Percentiles rank a stretch among this genome's conserved stretches.
Conservation (phyloP, 2,113 vertebrate genomes). For the Cheilinus undulatus region DNA sequence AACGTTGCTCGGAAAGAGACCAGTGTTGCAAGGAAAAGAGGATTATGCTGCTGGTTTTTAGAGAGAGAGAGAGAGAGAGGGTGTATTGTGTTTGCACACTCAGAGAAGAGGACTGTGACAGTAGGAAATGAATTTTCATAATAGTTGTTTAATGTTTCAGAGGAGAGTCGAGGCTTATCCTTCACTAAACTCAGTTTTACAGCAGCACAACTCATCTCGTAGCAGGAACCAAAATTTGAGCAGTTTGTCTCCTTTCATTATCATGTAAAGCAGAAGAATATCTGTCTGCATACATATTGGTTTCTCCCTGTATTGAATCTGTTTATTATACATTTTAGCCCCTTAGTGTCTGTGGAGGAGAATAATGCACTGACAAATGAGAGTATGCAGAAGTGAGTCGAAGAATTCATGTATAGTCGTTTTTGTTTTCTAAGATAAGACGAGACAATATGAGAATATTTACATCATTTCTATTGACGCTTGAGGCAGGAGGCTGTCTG, state of each 20-base stretch:
- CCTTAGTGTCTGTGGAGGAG: not conserved
- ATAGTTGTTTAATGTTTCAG: conserved; percentile 16
- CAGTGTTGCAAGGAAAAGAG: conserved; percentile 43
- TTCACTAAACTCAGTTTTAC: not conserved
- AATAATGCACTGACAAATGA: too few species aligned
- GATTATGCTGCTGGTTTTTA: conserved; percentile 31
- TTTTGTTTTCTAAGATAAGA: too few species aligned
- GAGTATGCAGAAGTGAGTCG: too few species aligned
- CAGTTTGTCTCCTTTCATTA: not conserved
- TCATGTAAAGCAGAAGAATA: not conserved
- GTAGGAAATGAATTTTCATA: conserved; percentile 12
- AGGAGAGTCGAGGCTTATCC: not conserved
- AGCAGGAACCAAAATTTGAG: not conserved
- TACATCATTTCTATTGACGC: too few species aligned
- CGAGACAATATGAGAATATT: too few species aligned
- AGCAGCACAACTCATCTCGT: not conserved
- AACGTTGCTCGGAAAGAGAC: conserved; percentile 26
- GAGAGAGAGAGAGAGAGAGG: not conserved
- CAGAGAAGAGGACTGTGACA: not conserved
- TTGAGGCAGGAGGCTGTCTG: too few species aligned
- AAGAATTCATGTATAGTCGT: too few species aligned
- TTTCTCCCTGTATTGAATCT: not conserved
- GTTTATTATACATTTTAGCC: too few species aligned
- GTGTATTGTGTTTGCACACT: conserved; percentile 16
- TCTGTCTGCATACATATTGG: not conserved